Percentiles rank a stretch among this genome's conserved stretches.
Evolutionary conservation across 2,888 invertebrate genomes (phyloP).

Genomic region (Gymnosoma rotundatum): DNA sequence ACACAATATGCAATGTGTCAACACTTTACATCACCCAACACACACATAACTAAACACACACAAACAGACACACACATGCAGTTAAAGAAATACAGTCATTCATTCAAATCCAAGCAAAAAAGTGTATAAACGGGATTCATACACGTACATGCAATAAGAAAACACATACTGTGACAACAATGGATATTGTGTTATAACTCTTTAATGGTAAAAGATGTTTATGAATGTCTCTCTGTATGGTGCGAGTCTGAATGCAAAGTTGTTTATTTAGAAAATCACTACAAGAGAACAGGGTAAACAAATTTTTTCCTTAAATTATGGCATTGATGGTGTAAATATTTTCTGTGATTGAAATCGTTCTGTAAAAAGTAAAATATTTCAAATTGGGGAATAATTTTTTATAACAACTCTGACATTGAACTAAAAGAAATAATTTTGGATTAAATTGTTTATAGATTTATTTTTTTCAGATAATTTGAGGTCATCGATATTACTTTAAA

Average conservation of each 20-base stretch:
- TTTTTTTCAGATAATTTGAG: not conserved
- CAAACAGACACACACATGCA: not conserved
- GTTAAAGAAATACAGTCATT: not conserved
- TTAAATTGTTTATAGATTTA: not conserved
- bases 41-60: not conserved
- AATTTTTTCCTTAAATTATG: not conserved
- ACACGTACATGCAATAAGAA: constrained; percentile 48
- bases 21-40: constrained; percentile 22
- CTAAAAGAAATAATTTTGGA: too few species aligned
- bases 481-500: not conserved
- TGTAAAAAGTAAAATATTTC: not conserved
- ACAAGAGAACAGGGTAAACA: constrained; percentile 1
- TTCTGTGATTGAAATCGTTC: not conserved
- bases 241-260: constrained; percentile 61
- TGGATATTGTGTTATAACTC: constrained; percentile 51
- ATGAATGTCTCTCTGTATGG: not conserved
- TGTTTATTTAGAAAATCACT: constrained; percentile 38
- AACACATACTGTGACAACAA: constrained; percentile 51
- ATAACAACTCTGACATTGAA: not conserved
- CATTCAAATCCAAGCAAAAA: constrained; percentile 29
- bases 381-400: not conserved
- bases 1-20: constrained; percentile 53
- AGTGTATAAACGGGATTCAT: not conserved
- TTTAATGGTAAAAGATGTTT: constrained; percentile 37
- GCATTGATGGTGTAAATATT: not conserved